phyloP scores from a whole-genome alignment of 1,140 invertebrate genomes.

The Macrobrachium rosenbergii region DNA sequence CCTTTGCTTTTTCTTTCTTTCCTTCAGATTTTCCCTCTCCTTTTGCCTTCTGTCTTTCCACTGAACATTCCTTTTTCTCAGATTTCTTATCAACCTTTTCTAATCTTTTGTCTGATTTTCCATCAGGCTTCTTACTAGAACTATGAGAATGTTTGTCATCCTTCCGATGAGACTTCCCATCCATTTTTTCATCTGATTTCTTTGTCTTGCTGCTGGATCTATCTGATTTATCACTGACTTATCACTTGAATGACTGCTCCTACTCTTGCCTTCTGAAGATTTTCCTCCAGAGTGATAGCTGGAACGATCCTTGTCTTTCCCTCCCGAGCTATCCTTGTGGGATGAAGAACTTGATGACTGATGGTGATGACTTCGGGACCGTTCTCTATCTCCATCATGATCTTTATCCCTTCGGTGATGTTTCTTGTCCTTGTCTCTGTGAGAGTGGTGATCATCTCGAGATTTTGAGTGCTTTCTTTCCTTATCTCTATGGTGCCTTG shows the following conservation, averaged over 20 bases:
- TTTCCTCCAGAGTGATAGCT: slow-evolving; percentile 40
- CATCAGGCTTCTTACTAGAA: slow-evolving; percentile 27
- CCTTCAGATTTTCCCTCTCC: slow-evolving; percentile 1
- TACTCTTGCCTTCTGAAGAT: slow-evolving; percentile 40
- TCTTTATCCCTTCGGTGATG: slow-evolving; percentile 54
- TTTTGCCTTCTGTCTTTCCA: neutral
- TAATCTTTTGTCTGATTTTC: slow-evolving; percentile 14
- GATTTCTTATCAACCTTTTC: slow-evolving; percentile 33
- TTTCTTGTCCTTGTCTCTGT: slow-evolving; percentile 54
- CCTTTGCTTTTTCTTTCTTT: neutral
- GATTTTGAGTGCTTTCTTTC: slow-evolving; percentile 56
- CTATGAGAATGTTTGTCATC: slow-evolving; percentile 12
- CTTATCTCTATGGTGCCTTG: slow-evolving; percentile 42
- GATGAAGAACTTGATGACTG: slow-evolving; percentile 33
- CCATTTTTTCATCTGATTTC: slow-evolving; percentile 7
- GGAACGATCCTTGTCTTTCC: slow-evolving; percentile 43
- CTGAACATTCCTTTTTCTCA: slow-evolving; percentile 16
- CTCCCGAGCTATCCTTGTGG: slow-evolving; percentile 25
- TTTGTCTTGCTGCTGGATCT: slow-evolving; percentile 6
- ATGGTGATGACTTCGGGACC: slow-evolving; percentile 39
- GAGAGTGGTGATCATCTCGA: slow-evolving; percentile 49
- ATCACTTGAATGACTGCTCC: slow-evolving; percentile 11
- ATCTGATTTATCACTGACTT: neutral
- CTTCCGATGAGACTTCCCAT: neutral
- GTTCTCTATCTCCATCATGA: slow-evolving; percentile 48